These are phyloP conservation scores for Tenthredo livida DNA, from an alignment of 2,888 invertebrate genomes.

Conservation along the genomic window DNA sequence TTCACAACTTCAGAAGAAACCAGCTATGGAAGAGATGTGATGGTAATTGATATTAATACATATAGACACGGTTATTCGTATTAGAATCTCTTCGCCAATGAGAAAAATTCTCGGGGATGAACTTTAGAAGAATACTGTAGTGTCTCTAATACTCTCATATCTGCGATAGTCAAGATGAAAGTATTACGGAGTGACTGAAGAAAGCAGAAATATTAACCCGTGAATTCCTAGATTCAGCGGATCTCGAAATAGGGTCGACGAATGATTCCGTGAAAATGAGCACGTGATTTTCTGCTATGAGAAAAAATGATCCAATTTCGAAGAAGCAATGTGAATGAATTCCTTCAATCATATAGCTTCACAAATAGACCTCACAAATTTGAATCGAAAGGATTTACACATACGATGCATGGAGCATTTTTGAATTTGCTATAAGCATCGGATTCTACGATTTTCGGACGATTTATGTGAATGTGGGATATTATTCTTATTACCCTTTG, in stretches of 20 bases:
- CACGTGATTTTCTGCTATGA: not conserved
- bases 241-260: not conserved
- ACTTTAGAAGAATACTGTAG: not conserved
- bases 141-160: not conserved
- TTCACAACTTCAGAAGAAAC: not conserved
- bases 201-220: not conserved
- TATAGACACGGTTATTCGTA: not conserved
- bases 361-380: not conserved
- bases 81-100: not conserved
- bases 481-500: not conserved
- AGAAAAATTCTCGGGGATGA: not conserved
- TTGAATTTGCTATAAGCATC: not conserved
- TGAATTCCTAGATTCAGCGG: not conserved
- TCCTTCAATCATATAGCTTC: not conserved
- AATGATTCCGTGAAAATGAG: not conserved
- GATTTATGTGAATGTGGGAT: not conserved
- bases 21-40: constrained; percentile 9
- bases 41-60: constrained; percentile 8
- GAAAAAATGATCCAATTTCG: not conserved
- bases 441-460: not conserved
- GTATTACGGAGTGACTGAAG: not conserved
- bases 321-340: not conserved
- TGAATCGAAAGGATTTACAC: not conserved
- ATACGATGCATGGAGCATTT: not conserved
- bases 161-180: not conserved